Evolutionary conservation across 2,888 invertebrate genomes (phyloP).

Genomic region (Polymixis flavicincta): DNA sequence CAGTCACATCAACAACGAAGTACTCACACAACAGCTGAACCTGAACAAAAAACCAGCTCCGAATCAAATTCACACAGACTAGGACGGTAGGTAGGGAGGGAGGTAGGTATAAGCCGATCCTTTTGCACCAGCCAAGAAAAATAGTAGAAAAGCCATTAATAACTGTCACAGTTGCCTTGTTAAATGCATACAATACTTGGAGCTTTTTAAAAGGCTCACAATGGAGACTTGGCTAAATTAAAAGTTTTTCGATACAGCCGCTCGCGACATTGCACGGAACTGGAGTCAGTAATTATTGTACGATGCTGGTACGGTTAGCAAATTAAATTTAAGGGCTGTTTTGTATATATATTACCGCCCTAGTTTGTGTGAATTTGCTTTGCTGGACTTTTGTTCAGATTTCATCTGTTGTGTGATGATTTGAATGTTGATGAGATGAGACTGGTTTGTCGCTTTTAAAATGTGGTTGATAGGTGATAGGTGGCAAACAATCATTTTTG

Average conservation of each 20-base stretch:
- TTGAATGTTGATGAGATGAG: no score
- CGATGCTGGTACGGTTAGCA: slow-evolving; percentile 74
- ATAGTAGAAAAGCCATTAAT: slow-evolving; percentile 90
- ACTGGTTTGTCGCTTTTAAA: no score
- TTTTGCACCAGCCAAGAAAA: slow-evolving; percentile 87
- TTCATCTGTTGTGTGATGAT: no score
- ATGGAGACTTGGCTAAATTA: slow-evolving; percentile 90
- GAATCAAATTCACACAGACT: slow-evolving; percentile 80
- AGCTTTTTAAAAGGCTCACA: slow-evolving; percentile 90
- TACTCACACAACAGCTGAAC: slow-evolving; percentile 41
- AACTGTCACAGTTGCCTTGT: slow-evolving; percentile 89
- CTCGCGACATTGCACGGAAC: slow-evolving; percentile 89
- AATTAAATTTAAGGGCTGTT: background rate
- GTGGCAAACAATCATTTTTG: no score
- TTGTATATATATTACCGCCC: no score
- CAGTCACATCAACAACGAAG: slow-evolving; percentile 12
- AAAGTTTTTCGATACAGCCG: slow-evolving; percentile 89
- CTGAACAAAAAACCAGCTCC: slow-evolving; percentile 55
- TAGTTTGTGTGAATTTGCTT: no score
- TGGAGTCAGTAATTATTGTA: slow-evolving; percentile 88
- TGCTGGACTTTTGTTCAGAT: no score
- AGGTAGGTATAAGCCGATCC: slow-evolving; percentile 82
- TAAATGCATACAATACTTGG: slow-evolving; percentile 91
- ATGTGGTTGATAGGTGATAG: no score
- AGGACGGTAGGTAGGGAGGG: slow-evolving; percentile 83